Conservation (phyloP, 2,888 invertebrate genomes). For the Thalpophila matura region DNA sequence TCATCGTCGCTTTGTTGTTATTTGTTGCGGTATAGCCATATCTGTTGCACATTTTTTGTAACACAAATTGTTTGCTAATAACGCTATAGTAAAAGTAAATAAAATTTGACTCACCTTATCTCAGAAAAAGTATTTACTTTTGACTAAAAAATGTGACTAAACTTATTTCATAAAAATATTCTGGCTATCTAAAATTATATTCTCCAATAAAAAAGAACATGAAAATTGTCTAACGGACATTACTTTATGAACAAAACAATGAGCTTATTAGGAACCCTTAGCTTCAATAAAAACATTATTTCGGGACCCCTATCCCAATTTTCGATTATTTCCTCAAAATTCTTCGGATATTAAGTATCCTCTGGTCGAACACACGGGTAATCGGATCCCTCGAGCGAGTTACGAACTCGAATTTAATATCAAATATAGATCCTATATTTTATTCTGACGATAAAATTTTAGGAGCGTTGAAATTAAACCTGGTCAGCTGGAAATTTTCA, state of each 20-base stretch:
- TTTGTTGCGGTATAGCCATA: too few species aligned
- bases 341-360: constrained; percentile 15
- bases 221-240: too few species aligned
- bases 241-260: neutral
- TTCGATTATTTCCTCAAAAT: constrained; percentile 8
- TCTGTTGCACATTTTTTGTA: too few species aligned
- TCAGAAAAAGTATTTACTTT: too few species aligned
- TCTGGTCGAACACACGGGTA: constrained; percentile 16
- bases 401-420: constrained; percentile 13
- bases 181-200: too few species aligned
- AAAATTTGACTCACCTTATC: too few species aligned
- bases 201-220: too few species aligned
- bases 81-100: too few species aligned
- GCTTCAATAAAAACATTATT: neutral
- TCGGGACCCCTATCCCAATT: neutral
- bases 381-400: constrained; percentile 16
- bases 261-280: neutral
- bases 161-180: too few species aligned
- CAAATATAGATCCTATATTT: neutral
- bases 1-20: too few species aligned
- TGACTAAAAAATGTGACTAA: too few species aligned
- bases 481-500: constrained; percentile 11
- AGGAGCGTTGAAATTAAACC: constrained; percentile 10
- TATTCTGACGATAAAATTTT: constrained; percentile 1
- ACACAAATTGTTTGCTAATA: too few species aligned